phyloP scores from a whole-genome alignment of 2,888 invertebrate species.

The Eustalomyia histrio region DNA sequence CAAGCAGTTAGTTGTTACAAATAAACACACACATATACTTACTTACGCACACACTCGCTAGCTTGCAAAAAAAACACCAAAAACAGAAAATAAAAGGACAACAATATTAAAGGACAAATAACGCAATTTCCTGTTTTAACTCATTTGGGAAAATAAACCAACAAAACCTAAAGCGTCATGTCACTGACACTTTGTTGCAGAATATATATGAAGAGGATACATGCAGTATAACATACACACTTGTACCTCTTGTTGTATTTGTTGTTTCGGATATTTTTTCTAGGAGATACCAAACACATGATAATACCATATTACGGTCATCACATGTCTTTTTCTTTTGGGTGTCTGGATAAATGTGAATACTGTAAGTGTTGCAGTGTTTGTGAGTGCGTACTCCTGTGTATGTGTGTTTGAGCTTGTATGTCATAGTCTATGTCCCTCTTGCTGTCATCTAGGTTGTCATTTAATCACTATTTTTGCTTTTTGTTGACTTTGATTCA shows the following conservation, averaged over 20 bases:
- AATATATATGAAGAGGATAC: neutral
- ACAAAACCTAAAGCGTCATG: conserved; percentile 41
- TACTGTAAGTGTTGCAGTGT: conserved; percentile 3
- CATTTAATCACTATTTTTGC: conserved; percentile 53
- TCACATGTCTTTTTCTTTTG: conserved; percentile 16
- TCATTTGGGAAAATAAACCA: conserved; percentile 37
- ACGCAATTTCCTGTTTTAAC: conserved; percentile 46
- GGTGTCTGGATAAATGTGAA: neutral
- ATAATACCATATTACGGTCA: conserved; percentile 54
- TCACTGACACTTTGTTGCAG: conserved; percentile 50
- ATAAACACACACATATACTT: neutral
- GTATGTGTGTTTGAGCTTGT: conserved; percentile 1
- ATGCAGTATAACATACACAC: conserved; percentile 2
- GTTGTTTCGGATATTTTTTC: neutral
- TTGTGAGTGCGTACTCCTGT: conserved; percentile 1
- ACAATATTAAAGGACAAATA: conserved; percentile 39
- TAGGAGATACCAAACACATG: conserved; percentile 21
- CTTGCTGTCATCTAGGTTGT: conserved; percentile 43
- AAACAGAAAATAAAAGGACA: conserved; percentile 7
- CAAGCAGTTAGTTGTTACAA: conserved; percentile 1
- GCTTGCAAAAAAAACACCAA: neutral
- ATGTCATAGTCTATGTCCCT: conserved; percentile 31
- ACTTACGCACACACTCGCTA: neutral
- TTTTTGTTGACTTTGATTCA: conserved; percentile 33
- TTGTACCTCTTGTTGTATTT: neutral